Conservation (phyloP, 2,113 vertebrate species). For the Pygoscelis antarcticus region DNA sequence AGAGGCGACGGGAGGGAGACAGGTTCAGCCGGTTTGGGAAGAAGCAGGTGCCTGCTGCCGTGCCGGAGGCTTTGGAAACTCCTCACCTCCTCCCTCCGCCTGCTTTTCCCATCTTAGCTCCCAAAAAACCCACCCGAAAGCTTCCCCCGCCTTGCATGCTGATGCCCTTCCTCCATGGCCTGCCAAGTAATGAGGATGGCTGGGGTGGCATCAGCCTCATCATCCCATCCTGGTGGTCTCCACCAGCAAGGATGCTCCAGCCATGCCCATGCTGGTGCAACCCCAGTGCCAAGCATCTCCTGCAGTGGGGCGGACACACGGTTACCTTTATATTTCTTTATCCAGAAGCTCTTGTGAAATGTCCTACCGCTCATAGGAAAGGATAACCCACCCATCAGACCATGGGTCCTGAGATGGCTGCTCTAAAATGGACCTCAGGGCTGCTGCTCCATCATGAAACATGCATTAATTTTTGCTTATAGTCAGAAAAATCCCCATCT, state of each 20-base stretch:
- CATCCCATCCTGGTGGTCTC: neutral
- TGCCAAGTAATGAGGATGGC: neutral
- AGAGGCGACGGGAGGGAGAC: neutral
- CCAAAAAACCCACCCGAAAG: neutral
- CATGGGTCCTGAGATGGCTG: accelerated
- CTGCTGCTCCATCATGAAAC: neutral
- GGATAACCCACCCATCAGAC: neutral
- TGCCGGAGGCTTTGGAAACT: neutral
- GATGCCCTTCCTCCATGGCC: accelerated
- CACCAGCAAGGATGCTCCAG: neutral
- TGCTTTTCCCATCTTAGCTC: neutral
- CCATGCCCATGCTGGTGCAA: neutral
- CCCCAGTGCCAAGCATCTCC: neutral
- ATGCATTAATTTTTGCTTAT: neutral
- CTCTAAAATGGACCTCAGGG: neutral
- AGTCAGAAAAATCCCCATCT: neutral
- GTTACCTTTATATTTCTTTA: neutral
- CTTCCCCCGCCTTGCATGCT: accelerated
- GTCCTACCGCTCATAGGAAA: neutral
- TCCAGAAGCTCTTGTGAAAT: neutral
- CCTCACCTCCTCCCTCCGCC: neutral
- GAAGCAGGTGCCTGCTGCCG: slow-evolving; percentile 2
- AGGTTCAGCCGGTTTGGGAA: slow-evolving; percentile 32
- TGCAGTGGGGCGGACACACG: accelerated
- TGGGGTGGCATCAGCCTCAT: neutral